These are phyloP conservation scores for Nematostella vectensis DNA, from an alignment of 92 coral and sea anemone species.

Conservation along the genomic window DNA sequence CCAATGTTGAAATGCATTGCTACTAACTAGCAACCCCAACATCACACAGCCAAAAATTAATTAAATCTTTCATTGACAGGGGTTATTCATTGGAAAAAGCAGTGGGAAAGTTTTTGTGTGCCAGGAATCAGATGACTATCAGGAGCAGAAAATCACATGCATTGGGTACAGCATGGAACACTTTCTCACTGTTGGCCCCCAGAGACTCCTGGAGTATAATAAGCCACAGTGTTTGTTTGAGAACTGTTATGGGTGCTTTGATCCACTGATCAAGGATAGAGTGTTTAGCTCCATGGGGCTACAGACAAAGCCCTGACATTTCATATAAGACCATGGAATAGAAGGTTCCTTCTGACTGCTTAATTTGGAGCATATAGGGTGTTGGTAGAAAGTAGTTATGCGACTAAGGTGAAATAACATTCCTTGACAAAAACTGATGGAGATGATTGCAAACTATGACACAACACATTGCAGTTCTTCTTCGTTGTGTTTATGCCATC, in stretches of 20 bases:
- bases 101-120: conserved; percentile 73
- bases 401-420: too few species aligned
- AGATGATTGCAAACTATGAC: too few species aligned
- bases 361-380: too few species aligned
- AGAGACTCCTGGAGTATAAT: conserved; percentile 58
- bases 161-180: conserved; percentile 80
- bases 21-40: too few species aligned
- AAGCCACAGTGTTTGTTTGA: conserved; percentile 77
- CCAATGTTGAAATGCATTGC: too few species aligned
- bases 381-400: too few species aligned
- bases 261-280: conserved; percentile 75
- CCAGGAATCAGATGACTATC: conserved; percentile 83
- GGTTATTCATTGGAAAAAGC: conserved; percentile 73
- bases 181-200: conserved; percentile 76
- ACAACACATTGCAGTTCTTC: too few species aligned
- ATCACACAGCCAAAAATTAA: too few species aligned
- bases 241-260: conserved; percentile 87
- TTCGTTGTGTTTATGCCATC: too few species aligned
- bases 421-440: too few species aligned
- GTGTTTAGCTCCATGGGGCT: conserved; percentile 66
- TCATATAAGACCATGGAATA: neutral
- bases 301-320: conserved; percentile 12
- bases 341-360: too few species aligned
- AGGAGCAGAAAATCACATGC: conserved; percentile 74
- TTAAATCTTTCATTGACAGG: conserved; percentile 39